Evolutionary conservation across 2,113 vertebrate genomes (phyloP).

Genomic region (Nibea coibor): DNA sequence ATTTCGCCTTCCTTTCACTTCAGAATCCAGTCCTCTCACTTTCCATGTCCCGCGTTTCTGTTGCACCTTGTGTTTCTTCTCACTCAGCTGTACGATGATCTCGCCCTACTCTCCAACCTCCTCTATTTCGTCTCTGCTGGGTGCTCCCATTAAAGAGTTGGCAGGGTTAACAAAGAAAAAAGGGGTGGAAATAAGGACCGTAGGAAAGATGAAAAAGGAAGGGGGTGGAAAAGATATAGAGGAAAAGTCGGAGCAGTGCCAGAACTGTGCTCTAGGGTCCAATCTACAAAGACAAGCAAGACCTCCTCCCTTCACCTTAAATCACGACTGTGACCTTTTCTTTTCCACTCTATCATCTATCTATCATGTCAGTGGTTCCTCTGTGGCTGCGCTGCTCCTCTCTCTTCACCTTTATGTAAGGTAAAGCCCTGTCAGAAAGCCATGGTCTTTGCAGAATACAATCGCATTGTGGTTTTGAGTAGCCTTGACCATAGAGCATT

Average conservation of each 20-base stretch:
- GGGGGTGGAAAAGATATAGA: background rate
- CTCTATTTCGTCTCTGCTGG: conserved; percentile 1
- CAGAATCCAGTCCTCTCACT: conserved; percentile 25
- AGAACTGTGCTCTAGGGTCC: conserved; percentile 56
- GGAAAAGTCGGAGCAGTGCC: conserved; percentile 22
- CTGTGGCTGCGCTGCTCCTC: conserved; percentile 26
- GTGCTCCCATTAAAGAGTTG: background rate
- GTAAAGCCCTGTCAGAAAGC: conserved; percentile 39
- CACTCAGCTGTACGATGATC: background rate
- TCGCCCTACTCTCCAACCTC: background rate
- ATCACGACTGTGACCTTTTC: conserved; percentile 74
- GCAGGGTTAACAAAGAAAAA: conserved; percentile 8
- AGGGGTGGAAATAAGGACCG: background rate
- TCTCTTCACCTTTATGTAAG: conserved; percentile 45
- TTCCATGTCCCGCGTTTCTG: background rate
- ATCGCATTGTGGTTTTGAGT: background rate
- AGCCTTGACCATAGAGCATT: background rate
- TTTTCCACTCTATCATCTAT: conserved; percentile 72
- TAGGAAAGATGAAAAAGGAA: background rate
- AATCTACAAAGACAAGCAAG: conserved; percentile 75
- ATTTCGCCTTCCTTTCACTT: conserved; percentile 21
- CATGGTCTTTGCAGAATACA: conserved; percentile 21
- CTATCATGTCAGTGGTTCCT: conserved; percentile 63
- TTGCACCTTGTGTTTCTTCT: background rate
- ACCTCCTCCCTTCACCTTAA: conserved; percentile 66